Conservation (phyloP, 2,797 vertebrate species). For the Bradypus variegatus region DNA sequence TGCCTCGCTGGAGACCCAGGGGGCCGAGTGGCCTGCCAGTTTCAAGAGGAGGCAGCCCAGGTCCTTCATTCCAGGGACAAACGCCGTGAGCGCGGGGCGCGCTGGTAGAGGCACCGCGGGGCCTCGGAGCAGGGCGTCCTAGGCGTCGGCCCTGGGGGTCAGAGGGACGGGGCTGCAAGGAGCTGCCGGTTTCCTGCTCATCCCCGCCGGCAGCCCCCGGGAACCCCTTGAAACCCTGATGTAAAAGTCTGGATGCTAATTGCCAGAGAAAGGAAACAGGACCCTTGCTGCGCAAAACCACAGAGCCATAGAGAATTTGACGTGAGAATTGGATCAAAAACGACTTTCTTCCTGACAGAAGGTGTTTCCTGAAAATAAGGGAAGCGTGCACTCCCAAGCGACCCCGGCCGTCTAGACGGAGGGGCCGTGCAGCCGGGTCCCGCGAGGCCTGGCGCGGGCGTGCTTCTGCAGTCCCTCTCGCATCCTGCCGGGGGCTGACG, state of each 20-base stretch:
- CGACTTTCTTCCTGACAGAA: not conserved
- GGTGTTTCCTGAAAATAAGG: constrained; percentile 49
- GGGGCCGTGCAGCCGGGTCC: not conserved
- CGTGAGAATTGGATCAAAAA: constrained; percentile 32
- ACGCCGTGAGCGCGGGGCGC: not conserved
- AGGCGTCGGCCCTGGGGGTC: not conserved
- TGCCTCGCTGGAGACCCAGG: not conserved
- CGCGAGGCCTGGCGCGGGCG: no score
- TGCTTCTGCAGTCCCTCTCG: no score
- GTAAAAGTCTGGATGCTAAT: constrained; percentile 37
- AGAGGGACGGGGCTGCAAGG: not conserved
- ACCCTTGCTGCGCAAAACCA: not conserved
- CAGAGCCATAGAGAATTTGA: constrained; percentile 42
- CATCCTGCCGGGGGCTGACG: no score
- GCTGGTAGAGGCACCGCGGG: no score
- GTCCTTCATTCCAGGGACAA: not conserved
- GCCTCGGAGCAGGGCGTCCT: no score
- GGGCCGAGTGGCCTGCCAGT: fast-evolving
- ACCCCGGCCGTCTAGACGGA: constrained; percentile 48
- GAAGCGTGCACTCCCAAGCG: constrained; percentile 49
- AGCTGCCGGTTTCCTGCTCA: not conserved
- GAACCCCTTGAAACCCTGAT: not conserved
- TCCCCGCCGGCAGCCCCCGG: not conserved
- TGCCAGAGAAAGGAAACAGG: constrained; percentile 51
- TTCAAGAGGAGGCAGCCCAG: not conserved